Evolutionary conservation across 2,888 invertebrate genomes (phyloP).

Genomic region (Himalopsyche anomala): DNA sequence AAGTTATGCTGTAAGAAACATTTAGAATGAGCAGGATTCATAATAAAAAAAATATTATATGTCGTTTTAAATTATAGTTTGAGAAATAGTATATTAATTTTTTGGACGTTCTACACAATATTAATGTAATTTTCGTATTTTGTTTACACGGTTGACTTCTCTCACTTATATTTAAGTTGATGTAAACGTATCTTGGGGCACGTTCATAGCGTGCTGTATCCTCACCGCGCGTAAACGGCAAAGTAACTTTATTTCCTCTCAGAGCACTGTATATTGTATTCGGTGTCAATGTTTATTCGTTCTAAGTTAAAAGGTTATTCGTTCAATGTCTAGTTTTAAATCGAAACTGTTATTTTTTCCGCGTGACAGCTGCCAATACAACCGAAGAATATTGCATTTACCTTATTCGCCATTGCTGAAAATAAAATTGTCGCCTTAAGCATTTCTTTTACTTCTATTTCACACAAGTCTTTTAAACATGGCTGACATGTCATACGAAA

Average conservation of each 20-base stretch:
- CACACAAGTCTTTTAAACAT: not conserved
- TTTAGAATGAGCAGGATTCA: no score
- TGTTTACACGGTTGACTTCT: not conserved
- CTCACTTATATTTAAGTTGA: not conserved
- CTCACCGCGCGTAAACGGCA: constrained; percentile 37
- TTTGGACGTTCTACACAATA: no score
- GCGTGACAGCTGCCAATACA: constrained; percentile 60
- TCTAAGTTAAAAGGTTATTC: constrained; percentile 59
- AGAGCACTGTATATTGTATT: constrained; percentile 52
- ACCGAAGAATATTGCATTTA: constrained; percentile 59
- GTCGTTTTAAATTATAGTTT: no score
- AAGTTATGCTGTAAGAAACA: no score
- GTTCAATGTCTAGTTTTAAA: constrained; percentile 64
- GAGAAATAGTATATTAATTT: no score
- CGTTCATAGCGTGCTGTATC: constrained; percentile 43
- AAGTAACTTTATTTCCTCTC: constrained; percentile 48
- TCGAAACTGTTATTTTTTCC: constrained; percentile 63
- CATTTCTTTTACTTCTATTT: constrained; percentile 22
- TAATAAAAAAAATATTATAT: no score
- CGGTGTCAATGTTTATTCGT: constrained; percentile 60
- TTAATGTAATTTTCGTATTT: no score
- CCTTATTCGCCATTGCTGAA: constrained; percentile 23
- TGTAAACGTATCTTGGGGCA: constrained; percentile 14
- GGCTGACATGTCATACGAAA: not conserved
- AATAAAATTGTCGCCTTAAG: constrained; percentile 34